phyloP scores from a whole-genome alignment of 2,113 vertebrate genomes.

The Miniopterus natalensis region DNA sequence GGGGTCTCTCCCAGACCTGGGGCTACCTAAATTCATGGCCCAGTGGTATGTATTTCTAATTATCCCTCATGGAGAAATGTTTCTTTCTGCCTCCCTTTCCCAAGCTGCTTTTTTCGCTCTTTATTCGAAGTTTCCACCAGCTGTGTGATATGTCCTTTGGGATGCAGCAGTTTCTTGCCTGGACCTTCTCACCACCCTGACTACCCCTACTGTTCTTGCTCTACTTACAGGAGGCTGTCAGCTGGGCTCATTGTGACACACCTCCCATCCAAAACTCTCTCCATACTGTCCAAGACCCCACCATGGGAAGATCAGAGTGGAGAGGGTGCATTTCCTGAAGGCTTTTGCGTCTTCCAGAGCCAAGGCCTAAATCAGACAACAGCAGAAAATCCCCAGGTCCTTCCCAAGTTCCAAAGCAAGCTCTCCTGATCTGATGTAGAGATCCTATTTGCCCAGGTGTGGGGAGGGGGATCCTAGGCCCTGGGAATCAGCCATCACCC shows the following conservation, averaged over 20 bases:
- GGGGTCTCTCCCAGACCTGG: neutral
- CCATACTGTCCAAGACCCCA: neutral
- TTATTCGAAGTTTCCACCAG: neutral
- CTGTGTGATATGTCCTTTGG: neutral
- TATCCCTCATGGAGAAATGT: neutral
- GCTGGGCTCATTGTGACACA: neutral
- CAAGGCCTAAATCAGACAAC: neutral
- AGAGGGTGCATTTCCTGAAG: neutral
- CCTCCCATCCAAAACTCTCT: neutral
- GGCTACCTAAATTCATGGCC: neutral
- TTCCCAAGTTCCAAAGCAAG: slow-evolving; percentile 54
- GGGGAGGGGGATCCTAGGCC: neutral
- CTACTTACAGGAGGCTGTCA: neutral
- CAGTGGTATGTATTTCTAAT: neutral
- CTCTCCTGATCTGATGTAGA: slow-evolving; percentile 16
- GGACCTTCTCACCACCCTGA: neutral
- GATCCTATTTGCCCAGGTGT: neutral
- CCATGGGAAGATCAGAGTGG: neutral
- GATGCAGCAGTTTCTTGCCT: neutral
- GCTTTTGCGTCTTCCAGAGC: neutral
- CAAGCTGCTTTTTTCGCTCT: neutral
- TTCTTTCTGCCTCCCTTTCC: neutral
- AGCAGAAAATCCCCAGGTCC: slow-evolving; percentile 19
- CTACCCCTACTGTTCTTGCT: neutral
- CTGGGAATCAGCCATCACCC: slow-evolving; percentile 53